phyloP scores from a whole-genome alignment of 2,797 vertebrate species.

The Okamejei kenojei region DNA sequence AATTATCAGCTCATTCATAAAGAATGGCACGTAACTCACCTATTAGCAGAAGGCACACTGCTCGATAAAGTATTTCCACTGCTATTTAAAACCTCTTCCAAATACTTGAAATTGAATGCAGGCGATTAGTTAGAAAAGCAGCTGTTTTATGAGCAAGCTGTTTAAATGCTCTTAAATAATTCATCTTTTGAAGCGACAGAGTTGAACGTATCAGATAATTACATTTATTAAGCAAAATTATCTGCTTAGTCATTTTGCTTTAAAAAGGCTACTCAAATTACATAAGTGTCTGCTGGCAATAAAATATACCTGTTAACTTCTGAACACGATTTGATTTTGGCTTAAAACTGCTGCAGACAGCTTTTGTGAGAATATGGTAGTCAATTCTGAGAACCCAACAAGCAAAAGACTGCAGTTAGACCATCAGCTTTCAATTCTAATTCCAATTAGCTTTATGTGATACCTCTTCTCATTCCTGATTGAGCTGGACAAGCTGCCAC shows the following conservation, averaged over 20 bases:
- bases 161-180: not conserved
- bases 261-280: constrained; percentile 11
- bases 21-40: not conserved
- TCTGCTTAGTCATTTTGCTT: not conserved
- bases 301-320: constrained; percentile 23
- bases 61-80: not conserved
- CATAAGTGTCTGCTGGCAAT: not conserved
- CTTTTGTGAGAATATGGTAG: constrained; percentile 11
- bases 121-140: constrained; percentile 11
- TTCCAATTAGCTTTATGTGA: constrained; percentile 19
- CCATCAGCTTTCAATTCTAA: constrained; percentile 25
- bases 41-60: not conserved
- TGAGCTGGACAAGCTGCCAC: not conserved
- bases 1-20: constrained; percentile 15
- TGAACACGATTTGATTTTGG: constrained; percentile 27
- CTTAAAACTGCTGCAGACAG: constrained; percentile 19
- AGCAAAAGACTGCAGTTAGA: constrained; percentile 26
- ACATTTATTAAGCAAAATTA: constrained; percentile 13
- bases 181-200: too few species aligned
- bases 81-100: not conserved
- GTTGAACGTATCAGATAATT: not conserved
- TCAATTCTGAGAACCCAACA: constrained; percentile 28
- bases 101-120: not conserved
- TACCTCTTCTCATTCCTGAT: constrained; percentile 18
- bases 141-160: not conserved